phyloP scores from a whole-genome alignment of 2,113 vertebrate genomes.

The Oreocharis arfaki region DNA sequence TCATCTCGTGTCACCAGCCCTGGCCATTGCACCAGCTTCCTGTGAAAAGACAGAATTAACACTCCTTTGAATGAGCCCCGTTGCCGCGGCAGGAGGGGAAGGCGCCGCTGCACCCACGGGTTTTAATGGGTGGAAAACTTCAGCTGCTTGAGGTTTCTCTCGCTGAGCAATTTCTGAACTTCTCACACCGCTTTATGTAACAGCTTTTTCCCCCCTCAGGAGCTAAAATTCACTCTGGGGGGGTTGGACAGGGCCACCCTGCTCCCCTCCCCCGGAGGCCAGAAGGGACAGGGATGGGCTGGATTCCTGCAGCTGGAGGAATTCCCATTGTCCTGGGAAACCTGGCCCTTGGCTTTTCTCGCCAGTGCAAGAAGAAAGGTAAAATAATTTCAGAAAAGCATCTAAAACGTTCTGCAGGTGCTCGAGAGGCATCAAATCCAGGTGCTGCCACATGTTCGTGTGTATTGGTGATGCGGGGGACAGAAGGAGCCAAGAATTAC shows the following conservation, averaged over 20 bases:
- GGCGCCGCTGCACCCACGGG: background rate
- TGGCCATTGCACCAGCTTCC: rapidly evolving
- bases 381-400: background rate
- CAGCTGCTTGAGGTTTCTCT: background rate
- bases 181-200: background rate
- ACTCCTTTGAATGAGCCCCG: background rate
- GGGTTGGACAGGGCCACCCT: too few species aligned
- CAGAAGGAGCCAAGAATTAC: background rate
- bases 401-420: background rate
- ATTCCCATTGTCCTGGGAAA: rapidly evolving
- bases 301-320: background rate
- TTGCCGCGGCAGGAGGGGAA: background rate
- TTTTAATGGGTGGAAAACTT: background rate
- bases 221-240: background rate
- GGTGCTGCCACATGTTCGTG: rapidly evolving
- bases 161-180: background rate
- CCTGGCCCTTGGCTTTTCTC: background rate
- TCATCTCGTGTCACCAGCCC: rapidly evolving
- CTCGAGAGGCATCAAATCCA: background rate
- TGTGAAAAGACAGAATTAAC: background rate
- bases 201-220: background rate
- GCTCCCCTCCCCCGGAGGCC: background rate
- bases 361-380: background rate
- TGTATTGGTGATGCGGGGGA: background rate
- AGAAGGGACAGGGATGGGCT: background rate